Evolutionary conservation across 2,113 vertebrate genomes (phyloP), one percentile per base, ranked within the genome.

Genomic region (Macrotus californicus): DNA sequence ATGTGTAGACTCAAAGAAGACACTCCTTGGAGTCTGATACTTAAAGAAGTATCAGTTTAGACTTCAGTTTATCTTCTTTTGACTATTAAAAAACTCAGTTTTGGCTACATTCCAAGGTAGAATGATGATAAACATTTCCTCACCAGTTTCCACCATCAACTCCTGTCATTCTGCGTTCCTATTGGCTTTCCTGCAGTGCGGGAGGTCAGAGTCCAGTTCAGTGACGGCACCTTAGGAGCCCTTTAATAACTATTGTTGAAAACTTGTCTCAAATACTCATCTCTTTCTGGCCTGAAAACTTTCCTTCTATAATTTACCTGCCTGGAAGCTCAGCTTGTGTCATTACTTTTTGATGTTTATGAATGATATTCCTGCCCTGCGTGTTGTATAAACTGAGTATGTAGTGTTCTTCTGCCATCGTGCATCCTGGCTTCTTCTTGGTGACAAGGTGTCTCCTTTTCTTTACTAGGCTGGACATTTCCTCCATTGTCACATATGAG

Each of bases 61-160:
- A 92, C 36, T 88, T 96, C 48, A 72, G 34, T 77, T 92, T 69
- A 69, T 96, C 52, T 95, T 95, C n/a, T 85, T 86, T 88, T 85
- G 50, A 43, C 41, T 86, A 69, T 61, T 87, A 18, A 79, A 94
- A 61, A 52, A 11, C 96, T 80, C 82, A n/a, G 7, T 18, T 89
- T 95, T 95, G 67, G 64, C 34, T 48, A 19, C 34, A 48, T 10
- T 34, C 22, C 24, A 70, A 70, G 69, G 43, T 36, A 76, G 39
- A 89, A 52, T 87, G 34, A 88, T 80, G 36, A 76, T 34, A 52
- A 73, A 36, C 7, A 13, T 76, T 75, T 86, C 72, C 46, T 79
- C 39, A 50, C 14, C 50, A 4, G 19, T 46, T 89, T n/a, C 46
- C 59, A 18, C 24, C 41, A n/a, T 4, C 29, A 48, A 46, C 12